phyloP scores from a whole-genome alignment of 2,888 invertebrate species.

The Chrysina gloriosa region DNA sequence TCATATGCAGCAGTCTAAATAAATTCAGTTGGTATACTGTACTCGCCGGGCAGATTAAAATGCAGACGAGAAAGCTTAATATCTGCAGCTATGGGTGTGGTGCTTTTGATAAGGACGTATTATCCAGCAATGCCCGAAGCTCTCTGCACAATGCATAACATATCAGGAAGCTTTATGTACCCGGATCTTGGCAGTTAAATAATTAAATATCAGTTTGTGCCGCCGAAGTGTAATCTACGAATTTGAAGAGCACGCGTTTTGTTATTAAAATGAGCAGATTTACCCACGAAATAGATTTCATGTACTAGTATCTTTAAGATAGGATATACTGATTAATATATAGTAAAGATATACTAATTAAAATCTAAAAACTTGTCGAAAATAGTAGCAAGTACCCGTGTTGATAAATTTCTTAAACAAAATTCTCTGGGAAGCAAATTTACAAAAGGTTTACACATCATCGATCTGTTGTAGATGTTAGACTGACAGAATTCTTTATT shows the following conservation, averaged over 20 bases:
- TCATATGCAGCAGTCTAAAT: background rate
- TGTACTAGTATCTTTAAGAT: no score
- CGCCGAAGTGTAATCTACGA: background rate
- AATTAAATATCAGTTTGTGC: background rate
- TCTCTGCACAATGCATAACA: background rate
- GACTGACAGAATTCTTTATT: no score
- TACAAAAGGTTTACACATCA: no score
- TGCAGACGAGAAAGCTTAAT: background rate
- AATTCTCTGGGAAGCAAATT: no score
- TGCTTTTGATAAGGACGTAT: slow-evolving; percentile 1
- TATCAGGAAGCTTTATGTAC: background rate
- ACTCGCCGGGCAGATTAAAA: background rate
- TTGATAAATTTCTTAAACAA: no score
- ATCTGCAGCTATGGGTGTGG: background rate
- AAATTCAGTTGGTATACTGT: background rate
- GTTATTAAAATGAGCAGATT: background rate
- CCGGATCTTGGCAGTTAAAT: background rate
- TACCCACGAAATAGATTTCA: background rate
- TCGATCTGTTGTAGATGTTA: no score
- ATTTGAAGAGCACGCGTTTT: background rate
- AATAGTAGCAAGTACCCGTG: no score
- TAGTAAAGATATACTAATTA: no score
- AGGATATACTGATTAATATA: no score
- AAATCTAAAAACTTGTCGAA: no score
- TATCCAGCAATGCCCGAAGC: background rate